Evolutionary conservation across 2,888 invertebrate species (phyloP).

Genomic region (Cheilosia impressa): DNA sequence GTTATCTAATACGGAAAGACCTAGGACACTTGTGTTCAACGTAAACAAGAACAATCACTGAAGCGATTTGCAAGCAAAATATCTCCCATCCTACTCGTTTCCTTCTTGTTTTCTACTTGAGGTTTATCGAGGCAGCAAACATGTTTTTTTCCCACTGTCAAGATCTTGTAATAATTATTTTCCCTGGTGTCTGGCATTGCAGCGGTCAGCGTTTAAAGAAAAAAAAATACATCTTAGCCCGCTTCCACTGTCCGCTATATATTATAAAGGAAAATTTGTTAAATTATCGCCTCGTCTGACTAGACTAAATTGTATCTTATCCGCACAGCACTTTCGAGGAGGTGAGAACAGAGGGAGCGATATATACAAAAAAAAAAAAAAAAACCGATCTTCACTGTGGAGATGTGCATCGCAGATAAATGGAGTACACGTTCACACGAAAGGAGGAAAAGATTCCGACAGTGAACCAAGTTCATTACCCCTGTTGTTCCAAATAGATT

Average conservation of each 20-base stretch:
- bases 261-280: slow-evolving; percentile 43
- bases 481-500: slow-evolving; percentile 54
- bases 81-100: slow-evolving; percentile 16
- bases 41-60: slow-evolving; percentile 30
- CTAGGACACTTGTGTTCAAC: slow-evolving; percentile 15
- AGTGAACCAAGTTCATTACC: slow-evolving; percentile 68
- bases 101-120: slow-evolving; percentile 29
- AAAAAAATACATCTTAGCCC: slow-evolving; percentile 6
- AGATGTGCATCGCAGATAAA: slow-evolving; percentile 62
- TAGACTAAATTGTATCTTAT: slow-evolving; percentile 43
- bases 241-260: slow-evolving; percentile 11
- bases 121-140: slow-evolving; percentile 8
- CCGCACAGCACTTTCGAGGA: slow-evolving; percentile 38
- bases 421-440: slow-evolving; percentile 48
- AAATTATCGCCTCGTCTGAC: slow-evolving; percentile 53
- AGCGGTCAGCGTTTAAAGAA: neutral
- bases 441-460: slow-evolving; percentile 14
- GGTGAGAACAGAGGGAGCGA: slow-evolving; percentile 54
- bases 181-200: slow-evolving; percentile 37
- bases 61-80: neutral
- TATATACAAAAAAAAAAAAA: slow-evolving; percentile 3
- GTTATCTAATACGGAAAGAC: slow-evolving; percentile 26
- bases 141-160: slow-evolving; percentile 53
- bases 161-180: slow-evolving; percentile 57
- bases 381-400: slow-evolving; percentile 15